Conservation (phyloP, 2,797 vertebrate species). For the Sebastes cheni region DNA sequence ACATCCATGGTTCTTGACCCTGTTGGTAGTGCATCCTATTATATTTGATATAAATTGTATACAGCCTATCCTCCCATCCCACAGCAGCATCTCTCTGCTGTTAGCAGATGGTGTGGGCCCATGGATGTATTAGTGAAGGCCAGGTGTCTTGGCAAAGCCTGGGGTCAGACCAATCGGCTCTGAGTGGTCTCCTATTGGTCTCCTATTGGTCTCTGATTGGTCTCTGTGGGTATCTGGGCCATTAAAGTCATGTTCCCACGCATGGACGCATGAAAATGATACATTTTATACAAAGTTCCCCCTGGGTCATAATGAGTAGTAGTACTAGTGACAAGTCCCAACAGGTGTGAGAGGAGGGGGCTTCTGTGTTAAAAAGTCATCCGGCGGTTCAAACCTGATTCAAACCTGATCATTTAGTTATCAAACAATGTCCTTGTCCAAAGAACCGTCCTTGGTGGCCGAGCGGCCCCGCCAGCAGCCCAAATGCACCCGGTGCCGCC, state of each 20-base stretch:
- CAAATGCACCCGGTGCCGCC: conserved; percentile 73
- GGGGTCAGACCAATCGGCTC: not conserved
- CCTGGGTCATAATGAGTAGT: not conserved
- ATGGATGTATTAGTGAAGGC: too few species aligned
- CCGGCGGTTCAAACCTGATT: too few species aligned
- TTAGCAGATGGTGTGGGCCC: too few species aligned
- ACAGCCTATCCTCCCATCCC: too few species aligned
- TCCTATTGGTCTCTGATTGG: not conserved
- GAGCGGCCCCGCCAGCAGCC: conserved; percentile 8
- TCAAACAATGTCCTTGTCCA: conserved; percentile 44
- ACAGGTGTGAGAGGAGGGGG: not conserved
- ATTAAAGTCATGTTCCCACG: not conserved
- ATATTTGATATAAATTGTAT: too few species aligned
- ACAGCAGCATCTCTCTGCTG: too few species aligned
- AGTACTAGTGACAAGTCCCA: not conserved
- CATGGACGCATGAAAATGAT: not conserved
- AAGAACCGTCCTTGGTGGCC: not conserved
- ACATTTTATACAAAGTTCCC: conserved; percentile 6
- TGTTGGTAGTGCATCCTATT: too few species aligned
- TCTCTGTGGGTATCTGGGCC: not conserved
- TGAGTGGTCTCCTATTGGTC: not conserved
- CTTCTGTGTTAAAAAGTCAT: not conserved
- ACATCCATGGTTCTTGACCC: too few species aligned
- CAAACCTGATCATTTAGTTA: too few species aligned
- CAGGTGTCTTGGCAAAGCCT: too few species aligned